These are phyloP conservation scores for Drosophila pectinifera DNA, from an alignment of 1,140 invertebrate species.

Conservation along the genomic window DNA sequence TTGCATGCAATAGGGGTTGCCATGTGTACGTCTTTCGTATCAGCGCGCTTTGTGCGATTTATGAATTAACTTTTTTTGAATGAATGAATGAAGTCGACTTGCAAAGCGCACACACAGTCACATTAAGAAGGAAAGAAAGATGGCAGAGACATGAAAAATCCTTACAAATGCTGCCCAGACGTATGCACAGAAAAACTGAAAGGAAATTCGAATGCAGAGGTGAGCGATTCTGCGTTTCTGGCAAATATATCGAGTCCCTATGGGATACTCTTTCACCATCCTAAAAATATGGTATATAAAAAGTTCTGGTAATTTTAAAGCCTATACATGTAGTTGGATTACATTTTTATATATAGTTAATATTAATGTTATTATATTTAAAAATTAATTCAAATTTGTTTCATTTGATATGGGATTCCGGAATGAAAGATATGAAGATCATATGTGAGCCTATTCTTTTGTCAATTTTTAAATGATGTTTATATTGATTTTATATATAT, in stretches of 20 bases:
- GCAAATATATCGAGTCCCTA: conserved; percentile 32
- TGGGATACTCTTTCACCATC: conserved; percentile 4
- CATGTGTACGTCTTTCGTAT: conserved; percentile 69
- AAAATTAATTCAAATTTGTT: background rate
- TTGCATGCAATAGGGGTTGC: conserved; percentile 53
- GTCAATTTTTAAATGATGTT: no score
- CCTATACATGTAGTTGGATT: no score
- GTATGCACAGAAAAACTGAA: conserved; percentile 53
- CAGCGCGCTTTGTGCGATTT: conserved; percentile 80
- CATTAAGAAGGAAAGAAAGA: conserved; percentile 18
- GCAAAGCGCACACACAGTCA: conserved; percentile 40
- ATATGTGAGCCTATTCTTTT: no score
- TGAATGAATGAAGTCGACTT: conserved; percentile 75
- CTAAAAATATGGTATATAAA: background rate
- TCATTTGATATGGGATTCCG: no score
- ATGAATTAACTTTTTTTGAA: conserved; percentile 79
- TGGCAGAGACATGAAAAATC: conserved; percentile 60
- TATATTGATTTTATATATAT: no score
- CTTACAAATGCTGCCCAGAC: conserved; percentile 78
- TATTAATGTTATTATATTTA: background rate
- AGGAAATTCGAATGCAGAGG: conserved; percentile 49
- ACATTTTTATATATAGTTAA: background rate
- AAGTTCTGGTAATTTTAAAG: no score
- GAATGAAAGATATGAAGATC: no score
- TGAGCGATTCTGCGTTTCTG: conserved; percentile 40